Evolutionary conservation across 2,888 invertebrate species (phyloP).

Genomic region (Megastigmus dorsalis): DNA sequence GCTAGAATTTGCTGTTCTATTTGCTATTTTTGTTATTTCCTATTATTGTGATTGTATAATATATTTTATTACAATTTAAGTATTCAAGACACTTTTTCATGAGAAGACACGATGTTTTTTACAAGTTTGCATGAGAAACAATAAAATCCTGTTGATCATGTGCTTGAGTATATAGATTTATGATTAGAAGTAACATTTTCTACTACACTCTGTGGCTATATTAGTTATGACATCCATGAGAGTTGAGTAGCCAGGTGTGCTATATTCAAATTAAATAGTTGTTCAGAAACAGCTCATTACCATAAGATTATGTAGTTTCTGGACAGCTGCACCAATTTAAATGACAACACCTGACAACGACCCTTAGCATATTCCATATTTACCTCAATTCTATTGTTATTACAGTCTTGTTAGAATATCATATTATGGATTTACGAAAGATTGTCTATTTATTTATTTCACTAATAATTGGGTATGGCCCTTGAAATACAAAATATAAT

Average conservation of each 20-base stretch:
- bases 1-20: too few species aligned
- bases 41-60: too few species aligned
- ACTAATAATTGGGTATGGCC: not conserved
- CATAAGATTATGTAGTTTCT: conserved; percentile 6
- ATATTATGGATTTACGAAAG: not conserved
- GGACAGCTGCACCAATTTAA: conserved; percentile 1
- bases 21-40: too few species aligned
- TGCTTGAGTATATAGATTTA: too few species aligned
- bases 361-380: not conserved
- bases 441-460: not conserved
- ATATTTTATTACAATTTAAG: too few species aligned
- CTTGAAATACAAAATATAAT: not conserved
- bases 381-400: not conserved
- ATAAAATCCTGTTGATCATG: too few species aligned
- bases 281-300: not conserved
- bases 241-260: conserved; percentile 12
- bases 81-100: too few species aligned
- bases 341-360: conserved; percentile 2
- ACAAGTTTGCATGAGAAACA: too few species aligned
- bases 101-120: too few species aligned
- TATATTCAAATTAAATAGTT: not conserved
- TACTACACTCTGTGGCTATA: not conserved
- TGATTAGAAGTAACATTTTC: too few species aligned
- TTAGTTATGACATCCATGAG: not conserved
- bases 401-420: not conserved